Conservation (phyloP, 2,888 invertebrate species). For the Steinernema scapterisci region DNA sequence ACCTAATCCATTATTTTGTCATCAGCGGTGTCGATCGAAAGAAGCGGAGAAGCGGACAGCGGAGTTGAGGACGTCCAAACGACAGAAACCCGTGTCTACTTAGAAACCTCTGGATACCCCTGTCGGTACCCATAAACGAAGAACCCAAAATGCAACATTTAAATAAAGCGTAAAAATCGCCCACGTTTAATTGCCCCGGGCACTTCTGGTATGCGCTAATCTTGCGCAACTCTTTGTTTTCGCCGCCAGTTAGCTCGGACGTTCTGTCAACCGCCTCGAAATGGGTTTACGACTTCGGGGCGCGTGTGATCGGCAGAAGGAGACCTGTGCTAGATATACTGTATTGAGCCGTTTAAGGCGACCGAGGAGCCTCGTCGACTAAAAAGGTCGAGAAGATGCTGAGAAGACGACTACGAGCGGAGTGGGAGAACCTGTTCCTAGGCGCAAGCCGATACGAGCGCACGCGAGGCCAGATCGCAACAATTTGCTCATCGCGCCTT, state of each 20-base stretch:
- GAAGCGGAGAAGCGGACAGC: background rate
- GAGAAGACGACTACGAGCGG: background rate
- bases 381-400: background rate
- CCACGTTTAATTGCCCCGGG: slow-evolving; percentile 6
- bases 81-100: background rate
- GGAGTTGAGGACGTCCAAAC: background rate
- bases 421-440: background rate
- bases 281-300: slow-evolving; percentile 29
- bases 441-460: slow-evolving; percentile 26
- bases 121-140: background rate
- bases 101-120: background rate
- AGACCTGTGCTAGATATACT: background rate
- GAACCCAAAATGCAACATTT: background rate
- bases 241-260: background rate
- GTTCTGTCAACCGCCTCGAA: background rate
- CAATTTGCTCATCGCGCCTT: slow-evolving; percentile 31
- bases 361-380: background rate
- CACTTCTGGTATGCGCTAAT: background rate
- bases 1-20: slow-evolving; percentile 33
- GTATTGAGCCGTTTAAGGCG: slow-evolving; percentile 11
- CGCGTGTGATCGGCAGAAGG: slow-evolving; percentile 20
- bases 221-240: slow-evolving; percentile 18
- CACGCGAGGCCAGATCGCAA: slow-evolving; percentile 31
- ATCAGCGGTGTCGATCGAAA: slow-evolving; percentile 3
- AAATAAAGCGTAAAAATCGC: background rate